Percentiles rank a stretch among this genome's conserved stretches.
Conservation (phyloP, 2,888 invertebrate species). For the Cenopis cana region DNA sequence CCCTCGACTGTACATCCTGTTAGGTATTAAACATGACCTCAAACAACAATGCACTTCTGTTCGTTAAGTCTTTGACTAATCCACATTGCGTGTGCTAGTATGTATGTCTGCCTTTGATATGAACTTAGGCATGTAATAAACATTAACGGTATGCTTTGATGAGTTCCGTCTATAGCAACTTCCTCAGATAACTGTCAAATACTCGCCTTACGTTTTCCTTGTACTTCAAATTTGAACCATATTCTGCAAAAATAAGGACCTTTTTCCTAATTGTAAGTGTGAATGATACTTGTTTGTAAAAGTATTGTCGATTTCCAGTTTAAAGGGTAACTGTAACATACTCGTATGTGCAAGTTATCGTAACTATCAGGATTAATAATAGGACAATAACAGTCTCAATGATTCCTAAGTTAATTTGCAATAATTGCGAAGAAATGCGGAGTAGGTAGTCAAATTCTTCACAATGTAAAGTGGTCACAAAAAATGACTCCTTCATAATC, state of each 20-base stretch:
- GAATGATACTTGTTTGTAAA: neutral
- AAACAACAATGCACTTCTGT: neutral
- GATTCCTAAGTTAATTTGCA: too few species aligned
- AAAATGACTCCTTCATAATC: too few species aligned
- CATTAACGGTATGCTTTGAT: constrained; percentile 34
- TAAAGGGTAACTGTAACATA: constrained; percentile 4
- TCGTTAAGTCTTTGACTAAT: constrained; percentile 4
- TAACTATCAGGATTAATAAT: neutral
- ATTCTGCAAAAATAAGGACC: neutral
- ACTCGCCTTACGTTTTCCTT: neutral
- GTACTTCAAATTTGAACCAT: neutral
- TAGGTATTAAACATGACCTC: neutral
- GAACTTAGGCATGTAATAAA: constrained; percentile 31
- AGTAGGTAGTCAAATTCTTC: too few species aligned
- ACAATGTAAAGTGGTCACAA: too few species aligned
- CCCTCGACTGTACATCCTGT: too few species aligned
- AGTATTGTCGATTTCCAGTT: neutral
- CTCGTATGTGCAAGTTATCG: constrained; percentile 8
- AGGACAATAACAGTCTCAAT: neutral
- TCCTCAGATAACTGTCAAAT: neutral
- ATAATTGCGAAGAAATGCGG: too few species aligned
- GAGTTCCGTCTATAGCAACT: constrained; percentile 17
- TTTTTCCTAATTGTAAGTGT: neutral
- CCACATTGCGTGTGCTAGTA: constrained; percentile 15
- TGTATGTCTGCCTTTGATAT: constrained; percentile 29